Evolutionary conservation across 2,797 vertebrate genomes (phyloP).

Genomic region (Bothrops alternatus): DNA sequence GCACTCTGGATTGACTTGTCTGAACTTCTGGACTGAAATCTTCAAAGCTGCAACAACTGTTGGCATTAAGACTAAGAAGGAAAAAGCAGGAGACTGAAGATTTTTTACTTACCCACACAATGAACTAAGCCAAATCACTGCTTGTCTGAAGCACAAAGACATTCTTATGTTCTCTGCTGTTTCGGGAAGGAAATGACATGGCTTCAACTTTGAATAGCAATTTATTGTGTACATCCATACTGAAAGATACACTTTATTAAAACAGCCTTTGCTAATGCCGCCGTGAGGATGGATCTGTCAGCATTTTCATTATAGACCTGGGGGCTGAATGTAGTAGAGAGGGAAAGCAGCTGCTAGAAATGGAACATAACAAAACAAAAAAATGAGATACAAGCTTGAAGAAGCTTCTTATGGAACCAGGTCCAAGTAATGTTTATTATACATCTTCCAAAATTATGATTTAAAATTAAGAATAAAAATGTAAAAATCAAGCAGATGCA

Average conservation of each 20-base stretch:
- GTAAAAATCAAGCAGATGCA: not conserved
- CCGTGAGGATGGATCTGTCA: slow-evolving; percentile 46
- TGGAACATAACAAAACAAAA: slow-evolving; percentile 7
- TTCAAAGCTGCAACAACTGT: slow-evolving; percentile 55
- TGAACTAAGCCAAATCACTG: slow-evolving; percentile 40
- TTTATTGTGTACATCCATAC: slow-evolving; percentile 41
- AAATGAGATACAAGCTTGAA: slow-evolving; percentile 15
- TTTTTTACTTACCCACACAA: slow-evolving; percentile 46
- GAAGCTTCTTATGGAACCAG: slow-evolving; percentile 9
- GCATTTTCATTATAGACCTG: slow-evolving; percentile 22
- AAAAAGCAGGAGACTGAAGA: slow-evolving; percentile 40
- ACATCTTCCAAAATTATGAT: slow-evolving; percentile 8
- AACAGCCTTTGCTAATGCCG: slow-evolving; percentile 29
- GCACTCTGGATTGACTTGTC: slow-evolving; percentile 20
- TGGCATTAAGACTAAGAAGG: slow-evolving; percentile 46
- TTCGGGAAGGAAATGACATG: slow-evolving; percentile 39
- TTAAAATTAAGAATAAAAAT: not conserved
- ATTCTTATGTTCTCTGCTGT: slow-evolving; percentile 30
- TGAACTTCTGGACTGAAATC: slow-evolving; percentile 56
- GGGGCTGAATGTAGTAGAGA: not conserved
- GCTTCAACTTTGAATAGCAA: slow-evolving; percentile 39
- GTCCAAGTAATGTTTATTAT: slow-evolving; percentile 21
- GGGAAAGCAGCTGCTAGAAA: slow-evolving; percentile 43
- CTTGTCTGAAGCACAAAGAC: slow-evolving; percentile 43
- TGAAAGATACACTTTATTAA: slow-evolving; percentile 10